Evolutionary conservation across 2,113 vertebrate genomes (phyloP).

Genomic region (Heterotis niloticus): DNA sequence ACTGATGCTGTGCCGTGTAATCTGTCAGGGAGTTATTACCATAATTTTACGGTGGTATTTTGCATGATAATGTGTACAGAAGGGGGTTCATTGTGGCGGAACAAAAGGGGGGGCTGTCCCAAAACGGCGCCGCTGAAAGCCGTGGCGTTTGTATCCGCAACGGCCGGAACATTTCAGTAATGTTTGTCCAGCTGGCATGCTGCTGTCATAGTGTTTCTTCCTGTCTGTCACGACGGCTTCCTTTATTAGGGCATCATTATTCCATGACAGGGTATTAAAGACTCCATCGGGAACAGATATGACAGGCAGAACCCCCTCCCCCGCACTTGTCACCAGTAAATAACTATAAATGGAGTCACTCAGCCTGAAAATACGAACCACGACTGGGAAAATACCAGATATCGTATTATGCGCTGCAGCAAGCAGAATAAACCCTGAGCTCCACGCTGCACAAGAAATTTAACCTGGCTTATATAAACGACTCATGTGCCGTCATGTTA

Average conservation of each 20-base stretch:
- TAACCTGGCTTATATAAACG: slow-evolving; percentile 18
- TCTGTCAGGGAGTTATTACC: not conserved
- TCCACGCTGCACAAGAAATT: slow-evolving; percentile 44
- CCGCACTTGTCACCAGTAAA: slow-evolving; percentile 53
- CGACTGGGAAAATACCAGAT: slow-evolving; percentile 53
- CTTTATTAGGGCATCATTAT: slow-evolving; percentile 9
- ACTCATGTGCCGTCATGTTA: slow-evolving; percentile 21
- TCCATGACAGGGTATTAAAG: slow-evolving; percentile 40
- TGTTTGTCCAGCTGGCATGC: slow-evolving; percentile 12
- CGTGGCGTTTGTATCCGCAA: slow-evolving; percentile 7
- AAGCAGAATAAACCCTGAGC: slow-evolving; percentile 40
- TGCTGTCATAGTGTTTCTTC: slow-evolving; percentile 7
- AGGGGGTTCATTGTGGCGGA: slow-evolving; percentile 1
- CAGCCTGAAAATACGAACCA: slow-evolving; percentile 52
- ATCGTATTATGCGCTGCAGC: slow-evolving; percentile 44
- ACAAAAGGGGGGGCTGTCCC: slow-evolving; percentile 22
- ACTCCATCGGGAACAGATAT: slow-evolving; percentile 43
- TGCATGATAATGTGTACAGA: not conserved
- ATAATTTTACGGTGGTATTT: slow-evolving; percentile 7
- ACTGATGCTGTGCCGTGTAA: not conserved
- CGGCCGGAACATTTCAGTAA: slow-evolving; percentile 13
- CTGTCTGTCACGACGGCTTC: slow-evolving; percentile 12
- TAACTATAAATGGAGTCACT: slow-evolving; percentile 48
- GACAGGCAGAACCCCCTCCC: slow-evolving; percentile 43
- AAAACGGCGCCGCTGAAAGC: slow-evolving; percentile 9